Evolutionary conservation across 2,888 invertebrate species (phyloP).

Genomic region (Arrhopalites spinosus): DNA sequence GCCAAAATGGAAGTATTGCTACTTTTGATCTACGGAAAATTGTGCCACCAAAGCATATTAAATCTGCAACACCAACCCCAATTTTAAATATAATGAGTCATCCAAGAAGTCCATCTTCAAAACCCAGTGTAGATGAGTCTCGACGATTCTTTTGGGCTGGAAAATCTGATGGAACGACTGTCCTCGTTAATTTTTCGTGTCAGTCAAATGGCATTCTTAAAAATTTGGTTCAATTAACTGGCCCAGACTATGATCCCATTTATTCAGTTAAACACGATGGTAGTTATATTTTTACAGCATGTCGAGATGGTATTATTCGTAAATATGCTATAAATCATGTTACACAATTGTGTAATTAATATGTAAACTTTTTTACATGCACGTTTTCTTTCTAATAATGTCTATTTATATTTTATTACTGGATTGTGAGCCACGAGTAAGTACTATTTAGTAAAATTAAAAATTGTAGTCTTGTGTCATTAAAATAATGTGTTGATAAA

Average conservation of each 20-base stretch:
- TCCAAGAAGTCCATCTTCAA: conserved; percentile 49
- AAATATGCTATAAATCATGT: conserved; percentile 62
- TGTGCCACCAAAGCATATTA: conserved; percentile 38
- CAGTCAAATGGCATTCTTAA: conserved; percentile 12
- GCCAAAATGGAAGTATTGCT: conserved; percentile 66
- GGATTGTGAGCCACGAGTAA: too few species aligned
- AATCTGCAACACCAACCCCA: conserved; percentile 47
- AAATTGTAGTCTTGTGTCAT: too few species aligned
- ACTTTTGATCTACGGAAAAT: conserved; percentile 49
- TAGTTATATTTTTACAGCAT: conserved; percentile 66
- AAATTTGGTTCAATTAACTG: conserved; percentile 65
- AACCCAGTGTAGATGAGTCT: conserved; percentile 46
- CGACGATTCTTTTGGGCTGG: conserved; percentile 50
- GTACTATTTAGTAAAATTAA: too few species aligned
- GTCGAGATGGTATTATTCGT: conserved; percentile 68
- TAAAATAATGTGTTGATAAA: too few species aligned
- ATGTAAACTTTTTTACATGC: too few species aligned
- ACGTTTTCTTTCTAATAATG: too few species aligned
- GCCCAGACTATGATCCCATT: conserved; percentile 73
- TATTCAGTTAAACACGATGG: conserved; percentile 68
- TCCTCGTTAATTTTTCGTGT: conserved; percentile 48
- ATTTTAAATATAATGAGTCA: conserved; percentile 50
- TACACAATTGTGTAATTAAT: conserved; percentile 19
- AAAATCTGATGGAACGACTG: conserved; percentile 50
- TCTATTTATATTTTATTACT: too few species aligned